Base-by-base conservation (phyloP, 2,797 vertebrate species). In the Acanthopagrus latus region DNA sequence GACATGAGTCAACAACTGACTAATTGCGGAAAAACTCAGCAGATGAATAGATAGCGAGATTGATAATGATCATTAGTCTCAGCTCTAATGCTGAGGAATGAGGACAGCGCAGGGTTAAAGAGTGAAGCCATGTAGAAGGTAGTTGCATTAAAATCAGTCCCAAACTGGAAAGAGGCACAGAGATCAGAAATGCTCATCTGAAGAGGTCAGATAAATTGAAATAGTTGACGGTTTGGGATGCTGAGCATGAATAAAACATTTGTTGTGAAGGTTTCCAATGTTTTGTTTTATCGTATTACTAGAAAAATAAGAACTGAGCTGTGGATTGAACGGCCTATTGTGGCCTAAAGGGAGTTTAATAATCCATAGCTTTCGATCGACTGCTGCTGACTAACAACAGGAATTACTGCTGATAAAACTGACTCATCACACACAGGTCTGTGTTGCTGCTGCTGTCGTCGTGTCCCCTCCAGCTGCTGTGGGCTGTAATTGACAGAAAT, bases 341-440 rank as follows among this genome's bases (percentile, higher is more conserved):
- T 46, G 1, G 17, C 47, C 51, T 21, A 8, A 41, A 58, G 47
- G 59, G 5, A 66, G 17, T 87, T 81, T 52, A 77, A 81, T 82
- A 67, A 71, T 70, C 21, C 21, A 67, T 41, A 33, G 51, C 50
- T 27, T 64, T 74, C 44, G 6, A 69, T 21, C 27, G 56, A 70
- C 9, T 56, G 18, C 27, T n/a, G 10, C 2, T 48, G 46, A 68
- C 50, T 58, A 69, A 66, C 33, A 9, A 16, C 43, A 60, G 60
- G 33, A 69, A 72, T 62, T 56, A 48, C 20, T 76, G 38, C 60
- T 9, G 16, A 65, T 59, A n/a, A 46, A 64, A 70, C 8, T 1
- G 44, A 71, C 33, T 65, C 5, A 2, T 69, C 3, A 4, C 11
- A 2, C 65, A 51, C 46, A 65, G 41, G 72, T 70, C 71, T 46